Conservation (phyloP, 2,888 invertebrate species). For the Drosophila suboccidentalis region DNA sequence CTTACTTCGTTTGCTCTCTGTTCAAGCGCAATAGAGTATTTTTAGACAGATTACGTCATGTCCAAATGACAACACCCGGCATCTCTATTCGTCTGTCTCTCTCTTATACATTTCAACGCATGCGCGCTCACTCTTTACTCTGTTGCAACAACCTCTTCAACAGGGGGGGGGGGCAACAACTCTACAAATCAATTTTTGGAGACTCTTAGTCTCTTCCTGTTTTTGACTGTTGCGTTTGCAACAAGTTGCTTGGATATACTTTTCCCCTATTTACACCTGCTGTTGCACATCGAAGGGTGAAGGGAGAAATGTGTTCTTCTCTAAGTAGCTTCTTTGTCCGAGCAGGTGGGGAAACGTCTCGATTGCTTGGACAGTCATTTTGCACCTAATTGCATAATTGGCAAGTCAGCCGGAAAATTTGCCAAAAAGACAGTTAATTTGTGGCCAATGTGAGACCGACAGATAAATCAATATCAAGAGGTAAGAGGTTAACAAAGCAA, state of each 20-base stretch:
- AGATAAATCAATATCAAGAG: constrained; percentile 41
- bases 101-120: constrained; percentile 51
- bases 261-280: constrained; percentile 17
- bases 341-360: constrained; percentile 8
- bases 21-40: not conserved
- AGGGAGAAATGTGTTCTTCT: constrained; percentile 9
- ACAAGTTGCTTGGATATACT: constrained; percentile 65
- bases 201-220: constrained; percentile 6
- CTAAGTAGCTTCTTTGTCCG: constrained; percentile 17
- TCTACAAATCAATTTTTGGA: constrained; percentile 34
- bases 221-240: constrained; percentile 51
- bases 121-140: constrained; percentile 39
- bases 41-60: constrained; percentile 75
- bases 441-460: constrained; percentile 42
- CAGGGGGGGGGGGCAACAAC: constrained; percentile 28
- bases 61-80: constrained; percentile 68
- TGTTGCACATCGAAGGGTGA: constrained; percentile 3
- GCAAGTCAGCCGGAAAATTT: constrained; percentile 75
- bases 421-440: constrained; percentile 71
- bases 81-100: constrained; percentile 16
- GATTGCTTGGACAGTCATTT: constrained; percentile 29
- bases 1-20: not conserved
- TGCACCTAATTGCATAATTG: constrained; percentile 78
- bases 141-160: not conserved
- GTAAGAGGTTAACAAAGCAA: not conserved